A percentile compares a stretch with the other conserved stretches of the same genome.
These are phyloP conservation scores for Perca fluviatilis DNA, from an alignment of 2,113 vertebrate genomes.

Conservation along the genomic window DNA sequence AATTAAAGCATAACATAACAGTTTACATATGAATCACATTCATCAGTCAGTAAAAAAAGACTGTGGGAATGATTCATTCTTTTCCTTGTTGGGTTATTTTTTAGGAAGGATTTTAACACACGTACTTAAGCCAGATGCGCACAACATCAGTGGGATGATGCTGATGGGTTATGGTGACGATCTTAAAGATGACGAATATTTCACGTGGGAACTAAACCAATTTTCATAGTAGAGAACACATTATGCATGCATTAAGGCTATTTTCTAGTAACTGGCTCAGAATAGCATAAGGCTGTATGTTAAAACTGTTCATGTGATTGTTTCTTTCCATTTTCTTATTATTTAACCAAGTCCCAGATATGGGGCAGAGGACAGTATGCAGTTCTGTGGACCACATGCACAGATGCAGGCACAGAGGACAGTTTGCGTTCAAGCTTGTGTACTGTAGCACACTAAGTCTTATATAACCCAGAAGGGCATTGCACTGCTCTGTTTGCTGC, in stretches of 20 bases:
- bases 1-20: constrained; percentile 38
- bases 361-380: constrained; percentile 4
- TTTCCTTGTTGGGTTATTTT: constrained; percentile 18
- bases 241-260: background rate
- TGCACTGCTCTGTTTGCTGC: constrained; percentile 49
- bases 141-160: constrained; percentile 35
- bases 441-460: constrained; percentile 53
- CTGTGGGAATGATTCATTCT: constrained; percentile 16
- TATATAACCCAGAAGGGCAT: constrained; percentile 70
- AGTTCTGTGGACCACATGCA: constrained; percentile 18
- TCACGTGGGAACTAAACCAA: constrained; percentile 53
- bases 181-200: constrained; percentile 55
- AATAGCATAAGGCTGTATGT: background rate
- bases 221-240: constrained; percentile 21
- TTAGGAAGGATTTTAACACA: constrained; percentile 33
- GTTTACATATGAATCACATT: constrained; percentile 52
- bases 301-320: constrained; percentile 5
- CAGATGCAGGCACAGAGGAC: constrained; percentile 24
- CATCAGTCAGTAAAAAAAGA: constrained; percentile 5
- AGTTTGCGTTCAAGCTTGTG: constrained; percentile 43
- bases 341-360: background rate
- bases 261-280: constrained; percentile 25
- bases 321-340: background rate
- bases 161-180: constrained; percentile 33
- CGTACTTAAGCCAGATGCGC: constrained; percentile 47